Evolutionary conservation across 2,113 vertebrate genomes (phyloP).

Genomic region (Sorex fumeus): DNA sequence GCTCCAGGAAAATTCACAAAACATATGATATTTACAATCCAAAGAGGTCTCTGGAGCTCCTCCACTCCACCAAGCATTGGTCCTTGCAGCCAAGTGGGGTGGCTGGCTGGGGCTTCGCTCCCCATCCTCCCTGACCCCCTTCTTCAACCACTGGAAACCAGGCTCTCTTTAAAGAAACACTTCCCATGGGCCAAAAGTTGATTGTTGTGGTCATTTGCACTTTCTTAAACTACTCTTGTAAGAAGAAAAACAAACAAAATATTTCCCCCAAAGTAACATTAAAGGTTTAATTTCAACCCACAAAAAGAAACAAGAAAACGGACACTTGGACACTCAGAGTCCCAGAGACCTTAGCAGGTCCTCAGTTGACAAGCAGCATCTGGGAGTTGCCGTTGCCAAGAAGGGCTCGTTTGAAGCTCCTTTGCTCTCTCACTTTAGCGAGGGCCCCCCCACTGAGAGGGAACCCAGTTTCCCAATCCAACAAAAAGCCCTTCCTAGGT

Average conservation of each 20-base stretch:
- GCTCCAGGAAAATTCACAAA: not conserved
- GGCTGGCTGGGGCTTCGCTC: not conserved
- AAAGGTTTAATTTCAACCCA: conserved; percentile 70
- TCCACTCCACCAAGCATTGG: not conserved
- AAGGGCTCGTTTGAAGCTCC: conserved; percentile 24
- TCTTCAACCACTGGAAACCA: conserved; percentile 31
- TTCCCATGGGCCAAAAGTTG: conserved; percentile 55
- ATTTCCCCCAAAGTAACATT: conserved; percentile 59
- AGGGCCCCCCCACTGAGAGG: too few species aligned
- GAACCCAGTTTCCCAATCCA: too few species aligned
- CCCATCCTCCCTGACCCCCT: not conserved
- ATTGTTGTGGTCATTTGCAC: conserved; percentile 72
- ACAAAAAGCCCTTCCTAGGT: too few species aligned
- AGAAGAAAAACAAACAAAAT: conserved; percentile 68
- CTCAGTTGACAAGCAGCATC: not conserved
- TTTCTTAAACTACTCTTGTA: conserved; percentile 71
- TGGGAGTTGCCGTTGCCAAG: not conserved
- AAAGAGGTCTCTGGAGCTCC: not conserved
- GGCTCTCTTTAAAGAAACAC: conserved; percentile 40
- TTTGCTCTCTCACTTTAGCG: conserved; percentile 61
- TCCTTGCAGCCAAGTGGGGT: not conserved
- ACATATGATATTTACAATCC: not conserved
- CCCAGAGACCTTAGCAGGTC: not conserved
- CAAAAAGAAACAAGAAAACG: conserved; percentile 59
- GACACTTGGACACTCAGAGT: not conserved